Evolutionary conservation across 2,888 invertebrate genomes (phyloP), one percentile per base, ranked within the genome.

Genomic region (Pyrgus malvae): DNA sequence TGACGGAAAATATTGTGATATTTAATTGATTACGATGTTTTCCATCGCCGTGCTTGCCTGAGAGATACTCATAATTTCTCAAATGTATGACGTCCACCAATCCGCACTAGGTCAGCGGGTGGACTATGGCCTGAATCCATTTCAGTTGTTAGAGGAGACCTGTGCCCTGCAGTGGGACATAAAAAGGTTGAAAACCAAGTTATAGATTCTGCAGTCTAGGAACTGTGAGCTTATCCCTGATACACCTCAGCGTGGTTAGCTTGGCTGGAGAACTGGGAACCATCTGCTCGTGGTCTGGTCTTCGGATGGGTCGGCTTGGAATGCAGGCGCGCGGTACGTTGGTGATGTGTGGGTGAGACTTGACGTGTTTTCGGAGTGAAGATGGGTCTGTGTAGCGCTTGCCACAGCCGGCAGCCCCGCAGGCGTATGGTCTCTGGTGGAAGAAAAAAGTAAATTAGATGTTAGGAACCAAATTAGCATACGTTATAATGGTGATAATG

Each of bases 381-480:
- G 97, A 97, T 0, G 98, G 98, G 78, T 98, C 98, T 0, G 98
- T 98, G 88, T 98, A 98, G 29, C 97, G 93, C 79, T 98, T 98
- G 4, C 93, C 93, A 74, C 98, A 98, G 1, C 97, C 97, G 0
- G 91, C 85, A 12, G 96, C 94, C 68, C 97, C 96, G 67, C 98
- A 98, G 0, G 96, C 96, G 81, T 98, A 98, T 0, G 98, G 98
- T 86, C 97, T 96, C 96, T 98, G 90, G 0, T 67, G 72, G 1
- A 3, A 12, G 3, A 12, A 9, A 31, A 11, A 29, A 2, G 3
- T 29, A n/a, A 29, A n/a, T 9, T 21, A 21, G 3, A 21, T 4
- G 6, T 3, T 21, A 21, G 3, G 6, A 21, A 4, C 6, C 5
- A 14, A 7, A 16, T 35, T n/a, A 0, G 21, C 21, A 6, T 6